Conservation (phyloP, 2,888 invertebrate genomes). For the Leucania comma region DNA sequence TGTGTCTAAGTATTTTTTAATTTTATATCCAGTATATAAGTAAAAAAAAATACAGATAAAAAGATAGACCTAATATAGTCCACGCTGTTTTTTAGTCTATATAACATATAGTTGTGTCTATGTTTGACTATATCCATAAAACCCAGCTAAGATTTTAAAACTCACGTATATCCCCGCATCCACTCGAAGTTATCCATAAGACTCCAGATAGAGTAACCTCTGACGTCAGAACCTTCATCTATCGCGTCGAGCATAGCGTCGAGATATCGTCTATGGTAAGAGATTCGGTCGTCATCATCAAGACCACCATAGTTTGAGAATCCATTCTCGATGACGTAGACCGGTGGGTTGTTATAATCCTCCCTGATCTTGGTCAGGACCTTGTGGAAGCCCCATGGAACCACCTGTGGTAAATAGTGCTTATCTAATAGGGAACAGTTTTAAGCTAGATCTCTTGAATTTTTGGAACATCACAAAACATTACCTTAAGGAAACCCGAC, state of each 20-base stretch:
- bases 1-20: too few species aligned
- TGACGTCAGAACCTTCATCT: conserved; percentile 80
- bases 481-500: conserved; percentile 48
- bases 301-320: conserved; percentile 71
- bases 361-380: conserved; percentile 85
- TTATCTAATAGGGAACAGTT: too few species aligned
- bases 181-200: too few species aligned
- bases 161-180: too few species aligned
- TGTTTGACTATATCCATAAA: conserved; percentile 92
- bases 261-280: conserved; percentile 79
- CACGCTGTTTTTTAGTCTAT: too few species aligned
- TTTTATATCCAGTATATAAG: too few species aligned
- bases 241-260: conserved; percentile 80
- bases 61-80: too few species aligned
- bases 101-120: too few species aligned
- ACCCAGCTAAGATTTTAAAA: too few species aligned
- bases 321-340: conserved; percentile 91
- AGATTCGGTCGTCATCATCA: conserved; percentile 81
- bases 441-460: too few species aligned
- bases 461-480: background rate
- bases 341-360: conserved; percentile 86
- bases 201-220: conserved; percentile 90
- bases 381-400: conserved; percentile 90
- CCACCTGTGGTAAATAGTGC: conserved; percentile 70
- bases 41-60: too few species aligned